Conservation (phyloP, 2,113 vertebrate genomes). For the Arvicanthis niloticus region DNA sequence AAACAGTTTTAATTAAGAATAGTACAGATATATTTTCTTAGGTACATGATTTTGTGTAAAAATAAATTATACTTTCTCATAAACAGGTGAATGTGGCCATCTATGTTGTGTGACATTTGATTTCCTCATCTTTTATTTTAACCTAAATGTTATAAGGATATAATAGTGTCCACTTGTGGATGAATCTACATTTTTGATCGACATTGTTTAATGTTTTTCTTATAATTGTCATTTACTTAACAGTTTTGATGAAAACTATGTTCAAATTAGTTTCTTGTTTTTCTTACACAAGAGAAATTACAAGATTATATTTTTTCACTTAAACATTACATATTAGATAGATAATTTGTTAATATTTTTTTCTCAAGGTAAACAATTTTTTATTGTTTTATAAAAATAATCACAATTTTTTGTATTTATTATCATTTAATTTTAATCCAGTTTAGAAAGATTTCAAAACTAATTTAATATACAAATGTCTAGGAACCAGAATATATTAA, state of each 20-base stretch:
- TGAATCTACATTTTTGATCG: neutral
- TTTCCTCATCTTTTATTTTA: neutral
- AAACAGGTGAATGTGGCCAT: neutral
- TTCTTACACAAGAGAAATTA: neutral
- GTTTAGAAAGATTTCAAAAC: neutral
- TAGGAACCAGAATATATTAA: too few relatives aligned
- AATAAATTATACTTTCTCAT: neutral
- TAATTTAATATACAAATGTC: neutral
- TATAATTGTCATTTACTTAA: neutral
- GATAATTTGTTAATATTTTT: neutral
- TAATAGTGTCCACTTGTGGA: neutral
- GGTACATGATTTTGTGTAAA: neutral
- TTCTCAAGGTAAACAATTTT: neutral
- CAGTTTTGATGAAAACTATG: neutral
- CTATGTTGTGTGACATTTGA: neutral
- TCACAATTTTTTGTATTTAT: neutral
- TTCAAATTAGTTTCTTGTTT: neutral
- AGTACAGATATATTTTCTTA: too few relatives aligned
- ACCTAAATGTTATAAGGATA: neutral
- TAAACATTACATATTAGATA: neutral
- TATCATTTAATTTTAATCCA: neutral
- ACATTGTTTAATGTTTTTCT: neutral
- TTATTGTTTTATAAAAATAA: neutral
- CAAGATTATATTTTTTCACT: neutral
- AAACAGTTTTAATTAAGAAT: neutral